These are phyloP conservation scores for Lepidurus couesii DNA, from an alignment of 1,140 invertebrate species.

Conservation along the genomic window DNA sequence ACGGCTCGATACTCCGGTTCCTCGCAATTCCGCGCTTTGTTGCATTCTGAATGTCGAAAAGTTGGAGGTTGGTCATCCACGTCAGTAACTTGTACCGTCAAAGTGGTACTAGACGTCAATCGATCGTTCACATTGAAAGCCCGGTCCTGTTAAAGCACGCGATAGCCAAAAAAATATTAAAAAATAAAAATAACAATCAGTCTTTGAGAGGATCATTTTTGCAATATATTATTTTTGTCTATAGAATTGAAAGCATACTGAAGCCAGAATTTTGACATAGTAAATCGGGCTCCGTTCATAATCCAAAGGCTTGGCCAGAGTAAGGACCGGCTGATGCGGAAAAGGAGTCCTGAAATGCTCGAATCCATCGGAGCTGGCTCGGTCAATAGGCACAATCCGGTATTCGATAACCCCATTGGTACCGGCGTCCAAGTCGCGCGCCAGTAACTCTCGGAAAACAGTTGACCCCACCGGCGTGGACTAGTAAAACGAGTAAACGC, in stretches of 20 bases:
- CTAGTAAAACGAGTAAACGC: slow-evolving; percentile 46
- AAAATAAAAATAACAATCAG: too few species aligned
- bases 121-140: slow-evolving; percentile 65
- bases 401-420: slow-evolving; percentile 82
- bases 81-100: slow-evolving; percentile 78
- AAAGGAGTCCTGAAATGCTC: slow-evolving; percentile 76
- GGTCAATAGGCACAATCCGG: slow-evolving; percentile 53
- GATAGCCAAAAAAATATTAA: not conserved
- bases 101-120: slow-evolving; percentile 71
- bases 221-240: not conserved
- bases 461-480: slow-evolving; percentile 78
- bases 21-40: not conserved
- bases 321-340: slow-evolving; percentile 82
- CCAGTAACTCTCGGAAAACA: slow-evolving; percentile 75
- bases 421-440: slow-evolving; percentile 74
- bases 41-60: slow-evolving; percentile 36
- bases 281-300: slow-evolving; percentile 83
- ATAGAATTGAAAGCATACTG: slow-evolving; percentile 50
- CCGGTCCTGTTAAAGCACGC: slow-evolving; percentile 60
- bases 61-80: slow-evolving; percentile 81
- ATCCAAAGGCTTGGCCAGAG: slow-evolving; percentile 79
- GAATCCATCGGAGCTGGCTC: slow-evolving; percentile 65
- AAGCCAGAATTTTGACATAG: slow-evolving; percentile 79
- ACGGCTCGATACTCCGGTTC: slow-evolving; percentile 28
- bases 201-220: not conserved